Conservation (phyloP, 2,113 vertebrate species). For the Pleuronectes platessa region DNA sequence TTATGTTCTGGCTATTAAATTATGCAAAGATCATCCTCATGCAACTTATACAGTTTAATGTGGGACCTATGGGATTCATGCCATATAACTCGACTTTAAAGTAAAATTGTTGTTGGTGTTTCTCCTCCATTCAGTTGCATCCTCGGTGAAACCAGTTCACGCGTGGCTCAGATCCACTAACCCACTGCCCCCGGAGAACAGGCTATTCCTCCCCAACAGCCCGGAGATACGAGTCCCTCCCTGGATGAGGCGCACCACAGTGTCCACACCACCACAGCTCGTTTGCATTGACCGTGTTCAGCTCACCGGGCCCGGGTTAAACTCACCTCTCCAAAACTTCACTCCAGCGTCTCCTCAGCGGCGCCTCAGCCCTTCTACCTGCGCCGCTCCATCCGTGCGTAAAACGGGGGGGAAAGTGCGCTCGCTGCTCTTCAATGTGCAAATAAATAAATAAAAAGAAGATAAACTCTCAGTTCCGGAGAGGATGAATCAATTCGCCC, state of each 20-base stretch:
- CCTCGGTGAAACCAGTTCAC: conserved; percentile 14
- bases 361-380: conserved; percentile 60
- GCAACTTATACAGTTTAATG: too few relatives aligned
- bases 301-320: neutral
- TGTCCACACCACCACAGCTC: conserved; percentile 3
- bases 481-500: neutral
- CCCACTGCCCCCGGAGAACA: conserved; percentile 56
- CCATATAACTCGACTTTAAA: neutral
- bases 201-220: neutral
- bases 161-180: conserved; percentile 61
- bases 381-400: conserved; percentile 69
- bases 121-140: conserved; percentile 9
- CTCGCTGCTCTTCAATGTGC: neutral
- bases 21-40: too few relatives aligned
- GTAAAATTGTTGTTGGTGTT: neutral
- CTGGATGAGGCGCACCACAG: neutral
- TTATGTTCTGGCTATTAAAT: too few relatives aligned
- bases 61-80: neutral
- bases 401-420: neutral
- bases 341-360: conserved; percentile 55
- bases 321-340: conserved; percentile 78
- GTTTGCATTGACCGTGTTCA: too few relatives aligned
- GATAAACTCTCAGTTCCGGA: neutral
- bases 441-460: neutral
- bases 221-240: neutral